Evolutionary conservation across 2,113 vertebrate species (phyloP).

Genomic region (Campylorhamphus procurvoides): DNA sequence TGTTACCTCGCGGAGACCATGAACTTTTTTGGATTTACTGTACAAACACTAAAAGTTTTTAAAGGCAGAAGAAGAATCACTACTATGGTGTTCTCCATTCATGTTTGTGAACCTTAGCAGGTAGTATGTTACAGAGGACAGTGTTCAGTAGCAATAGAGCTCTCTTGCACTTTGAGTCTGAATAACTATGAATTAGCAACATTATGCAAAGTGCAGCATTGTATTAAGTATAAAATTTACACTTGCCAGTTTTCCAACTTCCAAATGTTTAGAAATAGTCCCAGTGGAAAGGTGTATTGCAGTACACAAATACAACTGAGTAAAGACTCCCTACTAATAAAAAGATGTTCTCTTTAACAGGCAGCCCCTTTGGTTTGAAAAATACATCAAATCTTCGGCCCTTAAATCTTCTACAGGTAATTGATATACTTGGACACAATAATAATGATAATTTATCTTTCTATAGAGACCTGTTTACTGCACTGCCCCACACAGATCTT

Average conservation of each 20-base stretch:
- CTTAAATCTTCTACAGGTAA: conserved; percentile 96
- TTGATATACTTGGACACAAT: conserved; percentile 43
- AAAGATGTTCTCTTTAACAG: conserved; percentile 80
- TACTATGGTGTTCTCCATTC: not conserved
- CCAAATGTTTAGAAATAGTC: not conserved
- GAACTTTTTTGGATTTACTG: not conserved
- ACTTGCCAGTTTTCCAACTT: not conserved
- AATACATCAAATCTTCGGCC: conserved; percentile 88
- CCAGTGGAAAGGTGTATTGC: not conserved
- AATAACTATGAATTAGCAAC: not conserved
- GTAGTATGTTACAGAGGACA: not conserved
- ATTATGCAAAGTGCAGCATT: not conserved
- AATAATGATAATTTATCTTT: not conserved
- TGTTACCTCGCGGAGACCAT: not conserved
- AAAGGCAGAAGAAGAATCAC: not conserved
- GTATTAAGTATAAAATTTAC: not conserved
- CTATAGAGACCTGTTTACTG: not conserved
- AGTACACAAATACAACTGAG: not conserved
- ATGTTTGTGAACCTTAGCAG: not conserved
- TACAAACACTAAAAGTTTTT: not conserved
- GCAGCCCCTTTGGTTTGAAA: conserved; percentile 91
- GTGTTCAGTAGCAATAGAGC: not conserved
- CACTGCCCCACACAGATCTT: not conserved
- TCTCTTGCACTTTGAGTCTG: not conserved
- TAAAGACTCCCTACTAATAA: conserved; percentile 56